Conservation (phyloP, 2,888 invertebrate genomes). For the Brachyptera putata region DNA sequence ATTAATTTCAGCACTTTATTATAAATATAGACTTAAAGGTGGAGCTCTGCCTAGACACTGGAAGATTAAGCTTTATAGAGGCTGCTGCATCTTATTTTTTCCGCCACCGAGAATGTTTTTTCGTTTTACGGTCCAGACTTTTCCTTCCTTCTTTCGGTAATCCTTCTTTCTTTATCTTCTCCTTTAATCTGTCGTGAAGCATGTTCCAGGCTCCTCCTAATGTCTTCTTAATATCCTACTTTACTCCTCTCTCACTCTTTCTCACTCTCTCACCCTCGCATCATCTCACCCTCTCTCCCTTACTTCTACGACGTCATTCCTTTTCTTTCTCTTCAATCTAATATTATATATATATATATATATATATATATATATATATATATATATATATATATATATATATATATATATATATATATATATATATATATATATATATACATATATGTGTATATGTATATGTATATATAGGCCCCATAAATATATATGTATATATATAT, state of each 20-base stretch:
- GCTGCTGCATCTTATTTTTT: slow-evolving; percentile 14
- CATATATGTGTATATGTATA: too few species aligned
- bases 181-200: slow-evolving; percentile 30
- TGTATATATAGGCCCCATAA: too few species aligned
- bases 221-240: slow-evolving; percentile 32
- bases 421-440: too few species aligned
- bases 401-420: too few species aligned
- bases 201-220: slow-evolving; percentile 27
- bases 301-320: background rate
- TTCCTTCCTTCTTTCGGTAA: slow-evolving; percentile 28
- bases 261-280: slow-evolving; percentile 4
- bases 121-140: slow-evolving; percentile 11
- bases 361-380: too few species aligned
- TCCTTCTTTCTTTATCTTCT: slow-evolving; percentile 30
- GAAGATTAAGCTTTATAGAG: background rate
- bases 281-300: background rate
- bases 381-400: too few species aligned
- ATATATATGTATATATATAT: too few species aligned
- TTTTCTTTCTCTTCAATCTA: background rate
- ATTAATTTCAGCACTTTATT: too few species aligned
- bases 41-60: too few species aligned
- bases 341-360: too few species aligned
- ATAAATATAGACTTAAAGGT: too few species aligned
- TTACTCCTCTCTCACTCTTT: slow-evolving; percentile 20
- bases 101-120: background rate